Base-by-base conservation (phyloP, 2,797 vertebrate species). In the Columba guinea region DNA sequence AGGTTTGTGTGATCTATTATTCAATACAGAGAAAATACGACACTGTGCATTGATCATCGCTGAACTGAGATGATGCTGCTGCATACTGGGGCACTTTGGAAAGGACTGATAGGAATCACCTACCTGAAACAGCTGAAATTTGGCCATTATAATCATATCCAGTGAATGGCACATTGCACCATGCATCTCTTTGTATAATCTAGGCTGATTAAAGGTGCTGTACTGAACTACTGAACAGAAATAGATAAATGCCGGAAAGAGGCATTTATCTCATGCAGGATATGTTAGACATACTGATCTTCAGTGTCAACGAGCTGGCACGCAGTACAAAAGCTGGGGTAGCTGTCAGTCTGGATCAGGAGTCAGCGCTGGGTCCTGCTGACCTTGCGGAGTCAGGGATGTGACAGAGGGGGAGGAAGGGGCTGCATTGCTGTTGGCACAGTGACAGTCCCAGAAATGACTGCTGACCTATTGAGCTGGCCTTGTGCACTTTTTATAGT, bases 71-170 rank as follows among this genome's bases (percentile, higher is more conserved):
- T 28, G 15, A 5, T 28, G 15, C 5, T 79, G 52, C 21, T 62
- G 64, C 17, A 30, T 22, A 26, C 39, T n/a, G 20, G 41, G 26
- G 17, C 2, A 9, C 69, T 56, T 52, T 37, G 49, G 44, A 67
- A 75, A 80, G 32, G 39, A 9, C 41, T 67, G 53, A 59, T 5
- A 60, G 68, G 63, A 41, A 58, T 53, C 32, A 53, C 21, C 58
- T 84, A 74, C 26, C 37, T 1, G 0, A 30, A 86, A 71, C 19
- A 52, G 79, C n/a, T 86, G 80, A 60, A 67, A 60, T 70, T 13
- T 34, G 20, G 44, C 44, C n/a, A 74, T 56, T 44, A 12, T 21
- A 65, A 81, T 17, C 0, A 0, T 23, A 74, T 8, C 21, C 30
- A 52, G 32, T 13, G 39, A 91, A 49, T 12, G 35, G 41, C 75